These are phyloP conservation scores for Coptotermes formosanus DNA, from an alignment of 1,140 invertebrate species.

Conservation along the genomic window DNA sequence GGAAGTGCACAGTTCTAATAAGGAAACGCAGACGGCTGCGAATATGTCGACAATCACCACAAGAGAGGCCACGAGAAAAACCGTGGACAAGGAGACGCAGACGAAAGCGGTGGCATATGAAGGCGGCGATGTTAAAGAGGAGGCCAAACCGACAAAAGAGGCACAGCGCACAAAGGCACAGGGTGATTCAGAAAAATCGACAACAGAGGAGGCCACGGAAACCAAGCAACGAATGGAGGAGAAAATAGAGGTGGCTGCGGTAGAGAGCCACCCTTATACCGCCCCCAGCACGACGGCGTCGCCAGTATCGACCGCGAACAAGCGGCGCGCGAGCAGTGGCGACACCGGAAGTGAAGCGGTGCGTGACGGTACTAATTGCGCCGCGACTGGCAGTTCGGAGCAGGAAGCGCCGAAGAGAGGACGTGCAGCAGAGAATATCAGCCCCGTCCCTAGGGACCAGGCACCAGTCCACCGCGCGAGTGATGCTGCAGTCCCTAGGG, in stretches of 20 bases:
- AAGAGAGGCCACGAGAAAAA: neutral
- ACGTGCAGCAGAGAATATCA: neutral
- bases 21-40: no score
- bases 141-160: neutral
- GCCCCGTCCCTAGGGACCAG: neutral
- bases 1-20: no score
- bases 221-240: neutral
- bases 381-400: constrained; percentile 27
- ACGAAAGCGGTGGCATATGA: neutral
- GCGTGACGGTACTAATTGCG: neutral
- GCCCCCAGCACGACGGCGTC: neutral
- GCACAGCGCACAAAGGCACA: neutral
- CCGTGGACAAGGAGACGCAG: neutral
- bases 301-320: neutral
- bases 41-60: neutral
- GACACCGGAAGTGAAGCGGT: constrained; percentile 25
- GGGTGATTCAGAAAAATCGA: neutral
- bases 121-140: neutral
- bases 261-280: no score
- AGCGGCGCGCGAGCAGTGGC: neutral
- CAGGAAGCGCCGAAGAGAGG: constrained; percentile 9
- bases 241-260: neutral
- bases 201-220: neutral
- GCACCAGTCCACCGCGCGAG: no score
- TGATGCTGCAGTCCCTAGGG: neutral